These are phyloP conservation scores for Mythimna pallens DNA, from an alignment of 2,888 invertebrate genomes.

Conservation along the genomic window DNA sequence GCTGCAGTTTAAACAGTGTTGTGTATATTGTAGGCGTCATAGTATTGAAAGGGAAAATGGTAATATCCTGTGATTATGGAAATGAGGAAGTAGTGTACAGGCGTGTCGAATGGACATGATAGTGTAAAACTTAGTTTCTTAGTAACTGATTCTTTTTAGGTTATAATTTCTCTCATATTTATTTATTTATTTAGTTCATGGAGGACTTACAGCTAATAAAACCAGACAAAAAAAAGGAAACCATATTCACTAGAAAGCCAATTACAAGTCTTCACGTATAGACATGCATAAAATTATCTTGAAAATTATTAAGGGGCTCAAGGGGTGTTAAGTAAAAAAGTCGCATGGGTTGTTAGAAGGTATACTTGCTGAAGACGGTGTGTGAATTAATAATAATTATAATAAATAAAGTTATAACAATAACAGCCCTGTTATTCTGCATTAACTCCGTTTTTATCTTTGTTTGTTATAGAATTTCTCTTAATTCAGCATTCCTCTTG, in stretches of 20 bases:
- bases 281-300: not conserved
- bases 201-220: too few relatives aligned
- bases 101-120: not conserved
- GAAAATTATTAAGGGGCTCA: not conserved
- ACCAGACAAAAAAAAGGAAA: too few relatives aligned
- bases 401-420: too few relatives aligned
- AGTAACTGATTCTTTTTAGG: not conserved
- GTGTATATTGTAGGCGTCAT: constrained; percentile 11
- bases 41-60: constrained; percentile 24
- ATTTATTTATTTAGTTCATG: too few relatives aligned
- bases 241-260: too few relatives aligned
- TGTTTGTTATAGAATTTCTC: too few relatives aligned
- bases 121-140: not conserved
- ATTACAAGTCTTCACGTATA: too few relatives aligned
- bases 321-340: not conserved
- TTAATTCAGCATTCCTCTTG: too few relatives aligned
- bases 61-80: constrained; percentile 9
- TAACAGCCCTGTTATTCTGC: too few relatives aligned
- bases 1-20: constrained; percentile 43
- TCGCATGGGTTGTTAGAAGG: not conserved
- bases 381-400: not conserved
- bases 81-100: constrained; percentile 5
- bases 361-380: not conserved
- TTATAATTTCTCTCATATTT: too few relatives aligned
- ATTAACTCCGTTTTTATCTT: too few relatives aligned